Evolutionary conservation across 2,113 vertebrate genomes (phyloP).

Genomic region (Lophius piscatorius): DNA sequence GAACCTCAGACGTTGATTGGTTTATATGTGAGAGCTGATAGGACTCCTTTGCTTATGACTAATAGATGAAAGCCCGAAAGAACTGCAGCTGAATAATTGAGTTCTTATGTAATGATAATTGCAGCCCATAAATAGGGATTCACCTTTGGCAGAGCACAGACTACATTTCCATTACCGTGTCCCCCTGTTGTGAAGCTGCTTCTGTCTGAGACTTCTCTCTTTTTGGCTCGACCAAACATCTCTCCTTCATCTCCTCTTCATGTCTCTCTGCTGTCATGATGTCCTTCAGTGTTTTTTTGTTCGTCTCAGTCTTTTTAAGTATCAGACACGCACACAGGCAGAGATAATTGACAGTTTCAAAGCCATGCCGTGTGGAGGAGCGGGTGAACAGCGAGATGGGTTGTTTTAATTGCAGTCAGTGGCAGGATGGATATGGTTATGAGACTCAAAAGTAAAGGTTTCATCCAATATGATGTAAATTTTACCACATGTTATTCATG

Average conservation of each 20-base stretch:
- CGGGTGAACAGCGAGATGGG: slow-evolving; percentile 41
- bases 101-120: slow-evolving; percentile 64
- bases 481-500: slow-evolving; percentile 1
- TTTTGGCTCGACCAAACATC: slow-evolving; percentile 17
- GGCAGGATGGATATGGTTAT: slow-evolving; percentile 46
- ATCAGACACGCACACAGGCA: slow-evolving; percentile 15
- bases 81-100: slow-evolving; percentile 58
- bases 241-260: slow-evolving; percentile 38
- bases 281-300: slow-evolving; percentile 1
- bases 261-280: background rate
- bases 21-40: slow-evolving; percentile 28
- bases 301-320: slow-evolving; percentile 32
- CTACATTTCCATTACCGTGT: slow-evolving; percentile 16
- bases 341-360: slow-evolving; percentile 49
- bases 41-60: slow-evolving; percentile 36
- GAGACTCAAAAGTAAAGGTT: slow-evolving; percentile 36
- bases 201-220: slow-evolving; percentile 10
- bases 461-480: slow-evolving; percentile 13
- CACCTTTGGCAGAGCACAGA: slow-evolving; percentile 41
- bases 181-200: slow-evolving; percentile 7
- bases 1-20: slow-evolving; percentile 12
- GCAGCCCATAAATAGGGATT: slow-evolving; percentile 59
- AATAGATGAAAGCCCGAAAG: slow-evolving; percentile 59
- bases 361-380: slow-evolving; percentile 45
- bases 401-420: slow-evolving; percentile 65